phyloP scores from a whole-genome alignment of 2,797 vertebrate genomes.

The Lithobates sylvaticus region DNA sequence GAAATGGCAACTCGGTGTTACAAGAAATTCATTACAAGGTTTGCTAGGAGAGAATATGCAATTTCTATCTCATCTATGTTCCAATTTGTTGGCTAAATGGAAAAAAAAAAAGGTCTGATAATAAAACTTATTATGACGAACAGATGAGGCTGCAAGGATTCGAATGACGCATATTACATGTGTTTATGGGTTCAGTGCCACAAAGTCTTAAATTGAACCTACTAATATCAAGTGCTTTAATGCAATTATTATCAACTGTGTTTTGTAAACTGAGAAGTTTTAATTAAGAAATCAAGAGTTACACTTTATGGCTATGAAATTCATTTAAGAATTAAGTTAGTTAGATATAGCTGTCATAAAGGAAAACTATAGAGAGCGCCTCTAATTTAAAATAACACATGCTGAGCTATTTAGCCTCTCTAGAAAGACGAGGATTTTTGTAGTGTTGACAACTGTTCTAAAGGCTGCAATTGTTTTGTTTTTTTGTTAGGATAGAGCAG shows the following conservation, averaged over 20 bases:
- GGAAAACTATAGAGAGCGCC: background rate
- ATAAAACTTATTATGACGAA: background rate
- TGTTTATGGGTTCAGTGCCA: background rate
- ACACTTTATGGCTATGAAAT: background rate
- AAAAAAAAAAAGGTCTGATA: conserved; percentile 5
- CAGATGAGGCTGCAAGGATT: conserved; percentile 4
- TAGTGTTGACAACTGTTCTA: background rate
- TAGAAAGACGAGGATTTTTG: too few relatives aligned
- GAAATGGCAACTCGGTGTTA: background rate
- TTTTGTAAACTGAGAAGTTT: conserved; percentile 17
- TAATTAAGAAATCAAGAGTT: background rate
- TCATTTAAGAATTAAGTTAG: background rate
- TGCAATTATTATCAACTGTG: conserved; percentile 4
- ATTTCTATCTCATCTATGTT: conserved; percentile 20
- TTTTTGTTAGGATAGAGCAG: background rate
- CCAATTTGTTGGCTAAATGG: conserved; percentile 23
- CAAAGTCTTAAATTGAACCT: background rate
- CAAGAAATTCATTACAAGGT: background rate
- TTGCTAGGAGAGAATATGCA: conserved; percentile 10
- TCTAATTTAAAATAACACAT: background rate
- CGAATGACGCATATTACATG: background rate
- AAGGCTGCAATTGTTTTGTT: too few relatives aligned
- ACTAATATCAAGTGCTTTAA: background rate
- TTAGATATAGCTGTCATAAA: background rate
- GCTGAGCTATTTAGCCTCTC: background rate